Conservation (phyloP, 2,888 invertebrate genomes). For the Drosophila robusta region DNA sequence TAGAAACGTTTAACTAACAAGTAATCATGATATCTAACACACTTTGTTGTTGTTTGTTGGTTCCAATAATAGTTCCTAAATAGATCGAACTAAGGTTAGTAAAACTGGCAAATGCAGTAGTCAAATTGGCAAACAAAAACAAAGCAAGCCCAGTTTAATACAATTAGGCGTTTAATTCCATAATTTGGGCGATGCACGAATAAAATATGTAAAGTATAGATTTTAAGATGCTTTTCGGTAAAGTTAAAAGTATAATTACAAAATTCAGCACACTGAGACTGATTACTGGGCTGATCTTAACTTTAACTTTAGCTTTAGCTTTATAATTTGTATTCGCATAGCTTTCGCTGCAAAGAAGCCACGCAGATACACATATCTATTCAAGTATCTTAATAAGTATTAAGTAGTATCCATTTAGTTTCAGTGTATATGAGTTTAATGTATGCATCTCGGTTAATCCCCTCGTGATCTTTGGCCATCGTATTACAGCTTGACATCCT, state of each 20-base stretch:
- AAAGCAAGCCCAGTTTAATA: conserved; percentile 9
- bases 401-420: conserved; percentile 50
- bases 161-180: background rate
- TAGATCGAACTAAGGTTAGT: conserved; percentile 1
- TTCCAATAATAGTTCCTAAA: conserved; percentile 3
- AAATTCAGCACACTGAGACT: background rate
- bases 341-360: background rate
- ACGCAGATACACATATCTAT: conserved; percentile 3
- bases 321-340: background rate
- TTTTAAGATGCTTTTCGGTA: too few relatives aligned
- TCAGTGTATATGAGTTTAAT: conserved; percentile 41
- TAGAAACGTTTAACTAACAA: conserved; percentile 9
- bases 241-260: background rate
- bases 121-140: conserved; percentile 1
- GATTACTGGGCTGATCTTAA: conserved; percentile 1
- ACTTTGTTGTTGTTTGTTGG: background rate
- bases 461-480: conserved; percentile 38
- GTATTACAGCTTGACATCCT: conserved; percentile 67
- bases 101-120: conserved; percentile 22
- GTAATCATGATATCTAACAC: conserved; percentile 18
- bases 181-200: background rate
- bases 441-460: conserved; percentile 41
- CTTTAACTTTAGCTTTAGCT: too few relatives aligned
- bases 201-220: background rate
- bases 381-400: conserved; percentile 28